Percentiles rank a stretch among this genome's conserved stretches.
Conservation (phyloP, 1,140 invertebrate species). For the Heliothis subflexa region DNA sequence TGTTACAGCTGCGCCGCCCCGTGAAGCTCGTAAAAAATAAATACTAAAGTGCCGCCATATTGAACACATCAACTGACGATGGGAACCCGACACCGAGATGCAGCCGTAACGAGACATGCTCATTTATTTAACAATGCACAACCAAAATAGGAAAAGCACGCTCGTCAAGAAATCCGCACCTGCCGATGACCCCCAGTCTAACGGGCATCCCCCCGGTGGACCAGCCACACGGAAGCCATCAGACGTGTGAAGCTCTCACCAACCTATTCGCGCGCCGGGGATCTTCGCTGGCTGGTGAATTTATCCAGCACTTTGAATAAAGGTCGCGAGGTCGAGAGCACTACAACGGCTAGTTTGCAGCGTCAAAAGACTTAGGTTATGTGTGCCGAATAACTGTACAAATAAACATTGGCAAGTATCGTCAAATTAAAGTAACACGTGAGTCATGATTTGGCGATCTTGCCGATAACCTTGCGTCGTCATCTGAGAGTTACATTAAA, state of each 20-base stretch:
- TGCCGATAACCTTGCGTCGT: slow-evolving; percentile 62
- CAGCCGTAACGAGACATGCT: slow-evolving; percentile 70
- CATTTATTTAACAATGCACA: slow-evolving; percentile 74
- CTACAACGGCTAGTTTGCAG: slow-evolving; percentile 72
- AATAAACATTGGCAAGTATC: slow-evolving; percentile 77
- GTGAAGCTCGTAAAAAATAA: slow-evolving; percentile 10
- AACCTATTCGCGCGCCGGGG: slow-evolving; percentile 34
- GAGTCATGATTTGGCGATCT: slow-evolving; percentile 65
- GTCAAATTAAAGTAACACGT: slow-evolving; percentile 73
- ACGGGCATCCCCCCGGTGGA: slow-evolving; percentile 71
- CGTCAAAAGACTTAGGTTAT: slow-evolving; percentile 68
- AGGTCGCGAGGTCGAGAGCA: slow-evolving; percentile 81
- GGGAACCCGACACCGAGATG: slow-evolving; percentile 37
- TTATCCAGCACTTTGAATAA: slow-evolving; percentile 75
- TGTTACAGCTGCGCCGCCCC: neutral
- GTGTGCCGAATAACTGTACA: slow-evolving; percentile 82
- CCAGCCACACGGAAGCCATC: slow-evolving; percentile 60
- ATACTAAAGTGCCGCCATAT: slow-evolving; percentile 28
- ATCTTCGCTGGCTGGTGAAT: slow-evolving; percentile 59
- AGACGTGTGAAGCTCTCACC: slow-evolving; percentile 42
- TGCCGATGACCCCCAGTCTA: slow-evolving; percentile 81
- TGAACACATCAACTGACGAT: slow-evolving; percentile 39
- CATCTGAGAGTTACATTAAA: slow-evolving; percentile 24
- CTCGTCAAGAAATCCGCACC: slow-evolving; percentile 83
- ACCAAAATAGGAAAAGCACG: slow-evolving; percentile 79